Evolutionary conservation across 1,140 invertebrate genomes (phyloP).

Genomic region (Tetragnatha versicolor): DNA sequence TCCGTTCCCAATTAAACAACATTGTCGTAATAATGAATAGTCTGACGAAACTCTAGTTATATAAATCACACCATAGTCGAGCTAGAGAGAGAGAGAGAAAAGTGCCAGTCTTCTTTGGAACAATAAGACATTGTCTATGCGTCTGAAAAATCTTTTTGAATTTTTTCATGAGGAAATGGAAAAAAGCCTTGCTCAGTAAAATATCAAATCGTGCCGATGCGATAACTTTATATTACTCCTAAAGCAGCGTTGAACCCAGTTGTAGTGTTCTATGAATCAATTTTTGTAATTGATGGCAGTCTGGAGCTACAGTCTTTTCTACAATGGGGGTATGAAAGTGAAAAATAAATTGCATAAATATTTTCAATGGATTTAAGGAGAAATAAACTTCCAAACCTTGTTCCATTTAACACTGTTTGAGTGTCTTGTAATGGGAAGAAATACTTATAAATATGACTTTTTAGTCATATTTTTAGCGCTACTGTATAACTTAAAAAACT

Average conservation of each 20-base stretch:
- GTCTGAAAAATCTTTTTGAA: constrained; percentile 21
- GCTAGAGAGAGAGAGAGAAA: too few relatives aligned
- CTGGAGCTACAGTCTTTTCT: too few relatives aligned
- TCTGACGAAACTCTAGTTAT: neutral
- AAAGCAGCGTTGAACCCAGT: neutral
- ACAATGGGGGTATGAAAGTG: too few relatives aligned
- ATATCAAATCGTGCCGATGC: constrained; percentile 26
- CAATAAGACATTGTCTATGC: constrained; percentile 45
- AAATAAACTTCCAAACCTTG: too few relatives aligned
- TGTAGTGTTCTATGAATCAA: constrained; percentile 1
- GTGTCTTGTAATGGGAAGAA: too few relatives aligned
- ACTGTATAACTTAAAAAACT: too few relatives aligned
- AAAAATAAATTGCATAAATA: too few relatives aligned
- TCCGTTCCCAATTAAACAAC: neutral
- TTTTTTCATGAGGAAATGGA: constrained; percentile 17
- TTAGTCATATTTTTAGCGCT: too few relatives aligned
- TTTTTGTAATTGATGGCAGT: constrained; percentile 28
- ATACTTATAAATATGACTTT: too few relatives aligned
- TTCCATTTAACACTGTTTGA: too few relatives aligned
- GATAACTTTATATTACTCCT: constrained; percentile 37
- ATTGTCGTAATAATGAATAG: neutral
- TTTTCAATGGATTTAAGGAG: too few relatives aligned
- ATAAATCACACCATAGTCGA: neutral
- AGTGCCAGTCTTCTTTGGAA: neutral
- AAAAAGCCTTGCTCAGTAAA: constrained; percentile 2